Conservation (phyloP, 2,888 invertebrate species). For the Mycalesis mineus region DNA sequence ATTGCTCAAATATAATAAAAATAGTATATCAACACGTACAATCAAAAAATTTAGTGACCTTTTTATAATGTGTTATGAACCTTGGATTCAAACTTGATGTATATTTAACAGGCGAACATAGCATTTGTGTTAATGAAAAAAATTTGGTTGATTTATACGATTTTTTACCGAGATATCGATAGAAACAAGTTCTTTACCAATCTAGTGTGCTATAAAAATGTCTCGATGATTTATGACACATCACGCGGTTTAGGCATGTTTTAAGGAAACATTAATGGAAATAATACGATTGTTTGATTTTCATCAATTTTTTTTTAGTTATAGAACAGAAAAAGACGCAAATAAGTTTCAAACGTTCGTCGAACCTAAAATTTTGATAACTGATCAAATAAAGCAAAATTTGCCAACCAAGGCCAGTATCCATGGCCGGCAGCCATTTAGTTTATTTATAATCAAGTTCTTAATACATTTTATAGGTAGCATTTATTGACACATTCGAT, state of each 20-base stretch:
- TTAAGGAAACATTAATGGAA: neutral
- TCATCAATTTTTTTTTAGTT: neutral
- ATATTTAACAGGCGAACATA: constrained; percentile 21
- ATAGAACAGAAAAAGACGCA: neutral
- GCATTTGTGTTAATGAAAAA: constrained; percentile 6
- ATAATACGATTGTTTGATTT: neutral
- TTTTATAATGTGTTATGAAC: constrained; percentile 39
- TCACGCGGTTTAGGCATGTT: neutral
- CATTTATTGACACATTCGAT: neutral
- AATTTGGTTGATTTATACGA: constrained; percentile 5
- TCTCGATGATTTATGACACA: neutral
- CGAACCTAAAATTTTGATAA: neutral
- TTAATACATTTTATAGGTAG: neutral
- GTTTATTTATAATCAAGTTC: neutral
- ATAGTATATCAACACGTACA: neutral
- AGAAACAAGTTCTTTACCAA: neutral
- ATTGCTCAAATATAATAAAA: neutral
- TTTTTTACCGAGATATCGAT: neutral
- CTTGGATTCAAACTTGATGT: constrained; percentile 36
- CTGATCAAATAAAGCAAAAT: neutral
- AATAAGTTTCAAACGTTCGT: neutral
- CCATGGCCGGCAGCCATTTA: neutral
- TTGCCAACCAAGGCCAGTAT: neutral
- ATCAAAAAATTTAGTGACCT: constrained; percentile 30
- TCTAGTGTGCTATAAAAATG: neutral